A percentile compares a stretch with the other conserved stretches of the same genome.
These are phyloP conservation scores for Xenus cinereus DNA, from an alignment of 2,113 vertebrate genomes.

Conservation along the genomic window DNA sequence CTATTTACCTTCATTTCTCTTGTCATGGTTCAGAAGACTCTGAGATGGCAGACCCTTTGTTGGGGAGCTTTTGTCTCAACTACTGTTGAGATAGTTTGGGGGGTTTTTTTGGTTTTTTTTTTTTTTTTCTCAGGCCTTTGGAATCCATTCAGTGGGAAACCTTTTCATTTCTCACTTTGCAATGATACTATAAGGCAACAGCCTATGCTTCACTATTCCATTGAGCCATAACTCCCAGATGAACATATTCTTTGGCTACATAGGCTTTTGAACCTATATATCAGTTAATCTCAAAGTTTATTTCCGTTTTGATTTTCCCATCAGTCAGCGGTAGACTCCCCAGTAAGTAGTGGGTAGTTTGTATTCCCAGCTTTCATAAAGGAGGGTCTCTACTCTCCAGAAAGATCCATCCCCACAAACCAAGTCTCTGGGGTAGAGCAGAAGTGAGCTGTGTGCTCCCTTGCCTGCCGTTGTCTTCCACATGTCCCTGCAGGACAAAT, in stretches of 20 bases:
- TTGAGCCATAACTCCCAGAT: not conserved
- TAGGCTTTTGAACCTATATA: not conserved
- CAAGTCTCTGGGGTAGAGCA: not conserved
- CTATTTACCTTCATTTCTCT: not conserved
- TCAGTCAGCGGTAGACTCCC: not conserved
- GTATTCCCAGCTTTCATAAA: not conserved
- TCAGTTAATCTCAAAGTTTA: not conserved
- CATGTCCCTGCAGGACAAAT: not conserved
- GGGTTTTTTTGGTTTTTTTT: too few relatives aligned
- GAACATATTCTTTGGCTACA: not conserved
- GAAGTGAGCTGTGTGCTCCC: not conserved
- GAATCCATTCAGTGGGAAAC: not conserved
- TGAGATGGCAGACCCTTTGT: not conserved
- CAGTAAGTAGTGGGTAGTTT: not conserved
- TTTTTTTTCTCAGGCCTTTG: not conserved
- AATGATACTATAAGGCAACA: not conserved
- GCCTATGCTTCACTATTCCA: not conserved
- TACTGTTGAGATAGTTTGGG: not conserved
- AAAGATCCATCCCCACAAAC: not conserved
- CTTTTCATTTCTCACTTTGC: not conserved
- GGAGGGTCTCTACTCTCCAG: not conserved
- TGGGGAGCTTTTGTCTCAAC: not conserved
- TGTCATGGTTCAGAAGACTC: accelerated
- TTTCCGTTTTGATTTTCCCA: not conserved
- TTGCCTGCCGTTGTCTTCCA: not conserved